Evolutionary conservation across 2,797 vertebrate genomes (phyloP).

Genomic region (Spinus pinus): DNA sequence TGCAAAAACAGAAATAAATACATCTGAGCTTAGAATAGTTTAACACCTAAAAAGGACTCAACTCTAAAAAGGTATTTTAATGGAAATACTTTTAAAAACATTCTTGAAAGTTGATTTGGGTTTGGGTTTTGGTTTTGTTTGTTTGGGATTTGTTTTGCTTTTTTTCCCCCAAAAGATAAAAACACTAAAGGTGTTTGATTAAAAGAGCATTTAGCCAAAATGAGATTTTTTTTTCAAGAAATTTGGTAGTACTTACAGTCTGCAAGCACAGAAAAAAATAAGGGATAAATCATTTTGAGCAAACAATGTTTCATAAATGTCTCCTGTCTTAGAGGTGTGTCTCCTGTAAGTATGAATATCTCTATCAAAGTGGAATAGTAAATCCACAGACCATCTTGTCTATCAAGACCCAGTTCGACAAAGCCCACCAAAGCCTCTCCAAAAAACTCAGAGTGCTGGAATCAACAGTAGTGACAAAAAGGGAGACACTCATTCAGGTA

Average conservation of each 20-base stretch:
- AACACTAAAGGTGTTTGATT: not conserved
- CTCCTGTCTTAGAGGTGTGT: no score
- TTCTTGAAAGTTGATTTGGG: rapidly evolving
- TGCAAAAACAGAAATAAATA: not conserved
- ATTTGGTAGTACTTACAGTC: not conserved
- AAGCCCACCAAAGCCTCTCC: not conserved
- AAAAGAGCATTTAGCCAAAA: not conserved
- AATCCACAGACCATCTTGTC: not conserved
- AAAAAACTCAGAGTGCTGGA: not conserved
- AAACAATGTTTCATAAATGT: not conserved
- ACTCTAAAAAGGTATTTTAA: not conserved
- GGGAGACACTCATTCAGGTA: not conserved
- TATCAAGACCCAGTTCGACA: not conserved
- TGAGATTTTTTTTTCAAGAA: not conserved
- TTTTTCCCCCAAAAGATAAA: not conserved
- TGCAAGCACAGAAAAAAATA: not conserved
- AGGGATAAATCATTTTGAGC: not conserved
- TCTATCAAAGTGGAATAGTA: not conserved
- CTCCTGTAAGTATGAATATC: not conserved
- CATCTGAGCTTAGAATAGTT: not conserved
- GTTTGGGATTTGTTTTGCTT: rapidly evolving
- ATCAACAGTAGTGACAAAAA: not conserved
- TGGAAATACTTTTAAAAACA: not conserved
- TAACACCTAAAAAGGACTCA: not conserved
- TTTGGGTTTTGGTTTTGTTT: not conserved